Base-by-base conservation (phyloP, 2,797 vertebrate species). In the Diplodus sargus region DNA sequence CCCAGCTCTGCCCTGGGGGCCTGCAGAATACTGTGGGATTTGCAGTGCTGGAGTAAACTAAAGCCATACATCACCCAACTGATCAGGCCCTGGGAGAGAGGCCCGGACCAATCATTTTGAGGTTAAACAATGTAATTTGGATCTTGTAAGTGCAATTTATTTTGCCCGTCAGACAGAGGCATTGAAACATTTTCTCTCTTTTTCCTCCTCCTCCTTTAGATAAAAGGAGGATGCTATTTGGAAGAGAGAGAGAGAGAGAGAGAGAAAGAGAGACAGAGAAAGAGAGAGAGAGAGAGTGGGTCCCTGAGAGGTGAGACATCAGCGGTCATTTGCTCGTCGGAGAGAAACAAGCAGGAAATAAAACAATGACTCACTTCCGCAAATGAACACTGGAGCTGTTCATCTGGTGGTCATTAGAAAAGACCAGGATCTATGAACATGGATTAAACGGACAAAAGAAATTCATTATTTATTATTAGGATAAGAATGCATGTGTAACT, bases 21-120 rank as follows among this genome's bases (percentile, higher is more conserved):
- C 89, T 87, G 87, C 83, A 74, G 87, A 91, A 84, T 73, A 95
- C 89, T 95, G 93, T 96, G 96, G 96, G 96, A 98, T 97, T 97
- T 97, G 96, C 96, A 95, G 96, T 83, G 85, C 84, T 86, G 95
- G 95, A 96, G 96, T 97, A 98, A 98, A 98, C 97, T 94, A 95
- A 96, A 95, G 94, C 94, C 96, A 98, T 98, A 98, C 97, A 98
- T 98, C 98, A 99, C 94, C 88, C 82, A 71, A 68, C 86, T 90
- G 91, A 94, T 92, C 90, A 95, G 95, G 96, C 85, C 91, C 90
- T 78, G 95, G 93, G 89, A 93, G 95, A 96, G 95, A 94, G 74
- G 91, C 95, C 96, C 83, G 91, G 96, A 95, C 96, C 97, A 97
- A 96, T 98, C 97, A 98, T 98, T 98, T 94, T 96, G 96, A 97